Conservation (phyloP, 2,888 invertebrate species). For the Noctua pronuba region DNA sequence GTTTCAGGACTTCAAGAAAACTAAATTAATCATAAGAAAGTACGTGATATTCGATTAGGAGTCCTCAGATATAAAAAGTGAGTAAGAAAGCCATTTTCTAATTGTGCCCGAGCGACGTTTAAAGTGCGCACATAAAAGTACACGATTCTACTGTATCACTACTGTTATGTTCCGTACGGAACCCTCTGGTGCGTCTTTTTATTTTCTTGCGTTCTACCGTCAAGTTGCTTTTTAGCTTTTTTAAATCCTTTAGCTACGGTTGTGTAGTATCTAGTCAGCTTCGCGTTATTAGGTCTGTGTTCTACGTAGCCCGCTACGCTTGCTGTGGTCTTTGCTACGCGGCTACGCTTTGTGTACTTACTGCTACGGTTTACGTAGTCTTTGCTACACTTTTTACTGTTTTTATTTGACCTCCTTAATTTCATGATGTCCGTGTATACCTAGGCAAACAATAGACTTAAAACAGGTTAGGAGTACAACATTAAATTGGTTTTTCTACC, state of each 20-base stretch:
- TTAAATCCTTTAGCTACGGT: constrained; percentile 18
- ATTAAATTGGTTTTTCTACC: background rate
- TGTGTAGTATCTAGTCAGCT: constrained; percentile 26
- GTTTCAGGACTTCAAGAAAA: constrained; percentile 8
- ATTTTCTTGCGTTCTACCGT: constrained; percentile 27
- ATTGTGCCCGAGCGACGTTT: constrained; percentile 75
- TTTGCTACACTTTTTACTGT: background rate
- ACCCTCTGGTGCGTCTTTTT: constrained; percentile 41
- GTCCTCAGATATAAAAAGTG: constrained; percentile 50
- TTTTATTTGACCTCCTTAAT: background rate
- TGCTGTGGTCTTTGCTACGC: constrained; percentile 8
- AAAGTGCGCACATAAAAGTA: constrained; percentile 75
- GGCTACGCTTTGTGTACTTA: background rate
- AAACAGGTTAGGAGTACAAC: background rate
- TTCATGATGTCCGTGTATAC: background rate
- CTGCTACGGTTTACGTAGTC: background rate
- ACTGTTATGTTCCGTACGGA: constrained; percentile 57
- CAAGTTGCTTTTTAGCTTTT: constrained; percentile 30
- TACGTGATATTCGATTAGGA: constrained; percentile 57
- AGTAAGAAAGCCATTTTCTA: constrained; percentile 76
- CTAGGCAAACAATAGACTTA: background rate
- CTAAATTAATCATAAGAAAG: constrained; percentile 32
- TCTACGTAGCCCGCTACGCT: constrained; percentile 28
- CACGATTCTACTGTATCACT: constrained; percentile 66
- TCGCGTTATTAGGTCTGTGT: constrained; percentile 36